Evolutionary conservation across 2,113 vertebrate genomes (phyloP).

Genomic region (Tor tambroides): DNA sequence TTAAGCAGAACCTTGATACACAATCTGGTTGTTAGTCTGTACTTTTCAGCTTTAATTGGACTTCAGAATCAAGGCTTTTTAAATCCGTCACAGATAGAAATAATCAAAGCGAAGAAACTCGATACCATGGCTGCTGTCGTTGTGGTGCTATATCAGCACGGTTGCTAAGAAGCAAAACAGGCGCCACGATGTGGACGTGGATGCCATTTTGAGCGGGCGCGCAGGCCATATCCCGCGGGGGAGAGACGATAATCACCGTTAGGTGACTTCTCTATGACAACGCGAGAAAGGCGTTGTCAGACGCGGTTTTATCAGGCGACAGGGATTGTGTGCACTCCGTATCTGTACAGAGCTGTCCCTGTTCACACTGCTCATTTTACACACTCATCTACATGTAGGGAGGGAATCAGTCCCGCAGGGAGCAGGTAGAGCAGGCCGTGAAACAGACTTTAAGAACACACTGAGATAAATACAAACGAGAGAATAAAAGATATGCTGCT

Average conservation of each 20-base stretch:
- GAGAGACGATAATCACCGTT: slow-evolving; percentile 58
- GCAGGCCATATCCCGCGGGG: slow-evolving; percentile 29
- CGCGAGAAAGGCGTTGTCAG: slow-evolving; percentile 55
- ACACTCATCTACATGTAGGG: slow-evolving; percentile 20
- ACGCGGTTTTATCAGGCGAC: slow-evolving; percentile 8
- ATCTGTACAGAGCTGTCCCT: not conserved
- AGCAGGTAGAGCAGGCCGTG: not conserved
- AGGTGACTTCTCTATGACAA: slow-evolving; percentile 58
- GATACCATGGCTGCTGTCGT: slow-evolving; percentile 12
- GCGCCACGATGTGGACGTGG: not conserved
- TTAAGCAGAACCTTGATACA: slow-evolving; percentile 66
- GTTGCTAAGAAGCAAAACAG: slow-evolving; percentile 55
- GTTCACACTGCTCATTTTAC: slow-evolving; percentile 12
- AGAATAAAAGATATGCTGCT: not conserved
- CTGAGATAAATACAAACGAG: slow-evolving; percentile 24
- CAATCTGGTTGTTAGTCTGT: slow-evolving; percentile 58
- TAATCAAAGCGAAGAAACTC: slow-evolving; percentile 44
- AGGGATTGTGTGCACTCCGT: slow-evolving; percentile 11
- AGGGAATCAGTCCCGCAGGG: not conserved
- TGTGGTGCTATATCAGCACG: slow-evolving; percentile 32
- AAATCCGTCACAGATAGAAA: slow-evolving; percentile 42
- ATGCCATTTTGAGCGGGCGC: slow-evolving; percentile 38
- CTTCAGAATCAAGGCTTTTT: slow-evolving; percentile 57
- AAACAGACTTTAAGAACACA: not conserved
- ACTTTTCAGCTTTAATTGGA: slow-evolving; percentile 69